phyloP scores from a whole-genome alignment of 2,888 invertebrate species.

The Saturnia japonica region DNA sequence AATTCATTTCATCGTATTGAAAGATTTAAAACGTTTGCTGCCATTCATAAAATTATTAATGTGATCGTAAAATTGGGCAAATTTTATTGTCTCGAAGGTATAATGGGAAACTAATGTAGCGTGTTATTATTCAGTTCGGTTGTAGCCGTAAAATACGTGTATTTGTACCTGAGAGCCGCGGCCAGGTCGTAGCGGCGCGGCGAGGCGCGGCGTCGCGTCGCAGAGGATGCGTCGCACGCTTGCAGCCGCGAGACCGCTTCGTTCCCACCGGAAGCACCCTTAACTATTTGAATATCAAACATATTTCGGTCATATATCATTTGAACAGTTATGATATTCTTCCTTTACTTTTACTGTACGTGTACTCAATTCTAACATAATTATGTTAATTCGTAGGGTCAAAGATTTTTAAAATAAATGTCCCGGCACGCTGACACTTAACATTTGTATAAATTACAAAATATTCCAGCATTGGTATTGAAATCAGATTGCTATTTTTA shows the following conservation, averaged over 20 bases:
- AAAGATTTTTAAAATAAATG: conserved; percentile 52
- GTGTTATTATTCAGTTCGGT: conserved; percentile 81
- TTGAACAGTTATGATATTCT: conserved; percentile 78
- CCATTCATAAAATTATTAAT: conserved; percentile 83
- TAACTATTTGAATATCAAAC: conserved; percentile 79
- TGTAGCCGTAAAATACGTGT: conserved; percentile 79
- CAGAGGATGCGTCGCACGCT: conserved; percentile 44
- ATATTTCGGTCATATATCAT: conserved; percentile 76
- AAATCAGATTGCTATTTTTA: conserved; percentile 29
- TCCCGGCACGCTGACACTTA: conserved; percentile 37
- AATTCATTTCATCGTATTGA: conserved; percentile 72
- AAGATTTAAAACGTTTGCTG: conserved; percentile 75
- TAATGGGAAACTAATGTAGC: conserved; percentile 83
- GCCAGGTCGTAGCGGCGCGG: conserved; percentile 40
- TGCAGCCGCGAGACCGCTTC: conserved; percentile 33
- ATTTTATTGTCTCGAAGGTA: conserved; percentile 81
- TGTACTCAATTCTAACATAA: conserved; percentile 61
- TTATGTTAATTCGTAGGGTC: conserved; percentile 60
- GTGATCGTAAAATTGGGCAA: conserved; percentile 82
- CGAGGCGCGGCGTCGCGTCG: conserved; percentile 38
- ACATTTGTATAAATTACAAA: conserved; percentile 42
- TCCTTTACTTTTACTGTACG: conserved; percentile 68
- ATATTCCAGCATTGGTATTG: conserved; percentile 30
- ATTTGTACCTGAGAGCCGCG: conserved; percentile 61
- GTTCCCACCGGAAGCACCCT: conserved; percentile 77